Evolutionary conservation across 1,140 invertebrate genomes (phyloP).

Genomic region (Sminthurinus signatus): DNA sequence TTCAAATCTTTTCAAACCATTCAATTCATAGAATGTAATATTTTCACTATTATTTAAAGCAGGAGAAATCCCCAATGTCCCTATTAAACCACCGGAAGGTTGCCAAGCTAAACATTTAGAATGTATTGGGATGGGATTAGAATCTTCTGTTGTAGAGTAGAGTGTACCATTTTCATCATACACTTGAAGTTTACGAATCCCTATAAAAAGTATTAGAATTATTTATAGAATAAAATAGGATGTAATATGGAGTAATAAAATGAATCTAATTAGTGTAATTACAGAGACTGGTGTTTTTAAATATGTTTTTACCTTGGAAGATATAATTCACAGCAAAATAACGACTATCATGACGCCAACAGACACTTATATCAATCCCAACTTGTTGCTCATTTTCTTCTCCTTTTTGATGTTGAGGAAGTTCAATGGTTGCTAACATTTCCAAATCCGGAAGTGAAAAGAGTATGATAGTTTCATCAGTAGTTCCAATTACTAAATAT

Average conservation of each 20-base stretch:
- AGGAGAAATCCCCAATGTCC: slow-evolving; percentile 16
- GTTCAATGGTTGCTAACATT: slow-evolving; percentile 19
- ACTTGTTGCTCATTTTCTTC: neutral
- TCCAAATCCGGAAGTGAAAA: slow-evolving; percentile 34
- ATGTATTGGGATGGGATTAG: slow-evolving; percentile 1
- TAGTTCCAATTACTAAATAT: slow-evolving; percentile 30
- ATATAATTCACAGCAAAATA: slow-evolving; percentile 36
- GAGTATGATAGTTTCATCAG: slow-evolving; percentile 18
- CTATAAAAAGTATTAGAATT: slow-evolving; percentile 7
- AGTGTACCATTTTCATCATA: slow-evolving; percentile 32
- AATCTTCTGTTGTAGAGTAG: slow-evolving; percentile 30
- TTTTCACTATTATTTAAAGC: neutral
- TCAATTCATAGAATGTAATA: slow-evolving; percentile 35
- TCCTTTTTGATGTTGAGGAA: neutral
- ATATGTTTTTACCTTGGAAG: neutral
- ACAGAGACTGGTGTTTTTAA: slow-evolving; percentile 9
- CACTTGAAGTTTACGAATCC: slow-evolving; percentile 19
- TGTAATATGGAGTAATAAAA: neutral
- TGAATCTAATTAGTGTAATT: neutral
- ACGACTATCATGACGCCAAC: slow-evolving; percentile 33
- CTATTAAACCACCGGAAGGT: slow-evolving; percentile 33
- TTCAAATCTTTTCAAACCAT: slow-evolving; percentile 35
- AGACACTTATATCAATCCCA: neutral
- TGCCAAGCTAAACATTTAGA: slow-evolving; percentile 15
- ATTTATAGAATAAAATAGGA: slow-evolving; percentile 4